A percentile compares a stretch with the other conserved stretches of the same genome.
Conservation (phyloP, 2,888 invertebrate genomes). For the Habroteleia sp. region DNA sequence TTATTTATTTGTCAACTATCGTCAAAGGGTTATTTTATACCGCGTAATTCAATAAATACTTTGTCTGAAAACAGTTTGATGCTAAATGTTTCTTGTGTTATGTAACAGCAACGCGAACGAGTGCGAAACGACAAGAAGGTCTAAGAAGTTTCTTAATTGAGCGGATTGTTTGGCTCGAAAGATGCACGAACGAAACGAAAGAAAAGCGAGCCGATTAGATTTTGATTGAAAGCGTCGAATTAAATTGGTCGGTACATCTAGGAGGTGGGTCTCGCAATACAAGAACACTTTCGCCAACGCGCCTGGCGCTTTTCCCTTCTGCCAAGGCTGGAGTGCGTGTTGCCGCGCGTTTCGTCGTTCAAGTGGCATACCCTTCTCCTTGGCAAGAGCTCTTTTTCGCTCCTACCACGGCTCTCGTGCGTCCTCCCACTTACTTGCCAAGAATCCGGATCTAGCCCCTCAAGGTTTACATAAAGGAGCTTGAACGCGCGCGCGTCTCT, state of each 20-base stretch:
- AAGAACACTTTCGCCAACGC: conserved; percentile 78
- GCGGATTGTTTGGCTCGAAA: no score
- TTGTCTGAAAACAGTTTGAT: no score
- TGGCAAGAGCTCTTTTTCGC: conserved; percentile 43
- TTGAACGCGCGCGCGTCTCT: conserved; percentile 46
- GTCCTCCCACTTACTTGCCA: conserved; percentile 62
- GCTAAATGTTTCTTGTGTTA: no score
- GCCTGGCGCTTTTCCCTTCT: conserved; percentile 72
- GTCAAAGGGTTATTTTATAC: no score
- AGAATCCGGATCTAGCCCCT: conserved; percentile 80
- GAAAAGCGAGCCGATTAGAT: conserved; percentile 11
- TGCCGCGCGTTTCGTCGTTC: conserved; percentile 36
- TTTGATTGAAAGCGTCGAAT: conserved; percentile 18
- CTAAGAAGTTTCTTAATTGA: no score
- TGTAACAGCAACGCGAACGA: no score
- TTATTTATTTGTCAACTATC: no score
- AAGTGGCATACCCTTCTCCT: conserved; percentile 59
- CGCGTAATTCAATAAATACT: no score
- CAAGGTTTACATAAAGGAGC: conserved; percentile 79
- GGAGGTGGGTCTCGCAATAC: conserved; percentile 67
- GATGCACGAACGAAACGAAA: no score
- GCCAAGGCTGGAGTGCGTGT: conserved; percentile 68
- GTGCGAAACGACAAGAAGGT: no score
- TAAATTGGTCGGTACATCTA: conserved; percentile 57
- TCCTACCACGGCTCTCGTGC: conserved; percentile 42